Base-by-base conservation (phyloP, 2,797 vertebrate species). In the Anabacerthia variegaticeps region DNA sequence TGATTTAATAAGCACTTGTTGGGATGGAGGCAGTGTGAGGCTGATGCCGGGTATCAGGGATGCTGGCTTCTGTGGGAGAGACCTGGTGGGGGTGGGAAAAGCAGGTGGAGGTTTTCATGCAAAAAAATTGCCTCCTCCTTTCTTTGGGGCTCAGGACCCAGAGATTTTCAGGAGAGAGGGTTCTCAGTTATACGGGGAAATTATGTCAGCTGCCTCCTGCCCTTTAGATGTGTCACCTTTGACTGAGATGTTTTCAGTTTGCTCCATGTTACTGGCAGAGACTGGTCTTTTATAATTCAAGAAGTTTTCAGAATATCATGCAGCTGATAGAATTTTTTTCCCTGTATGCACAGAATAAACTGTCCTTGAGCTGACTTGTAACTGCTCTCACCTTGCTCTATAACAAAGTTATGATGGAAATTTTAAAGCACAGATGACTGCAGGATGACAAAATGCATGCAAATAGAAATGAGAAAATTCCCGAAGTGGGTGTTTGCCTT, bases 1-100 rank as follows among this genome's bases (percentile, higher is more conserved):
- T 46, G 52, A 9, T 37, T 46, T 49, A 26, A 49, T 26, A n/a
- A 74, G 73, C 2, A 0, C 36, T 46, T 28, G 27, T 12, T 44
- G 51, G 19, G 44, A 16, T 4, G 2, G 48, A 83, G n/a, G 20
- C 0, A 1, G 3, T 22, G 34, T 14, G 32, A 17, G 68, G 41
- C 10, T 4, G 18, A 13, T 21, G 1, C 9, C 0, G 0, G 15
- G 4, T 30, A 2, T 3, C 0, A 0, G 18, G 55, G 48, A 30
- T 4, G 2, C 21, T 73, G 61, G 16, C 13, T 58, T 80, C 39
- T 39, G 23, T 6, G 11, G 66, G n/a, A 67, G 14, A 55, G 10
- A 9, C 15, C 10, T 65, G 48, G 11, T 18, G 10, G 32, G 11
- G 16, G 12, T 66, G 27, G 49, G 19, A 65, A 84, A 61, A 89